These are phyloP conservation scores for Crenuchus spilurus DNA, from an alignment of 2,797 vertebrate species.

Conservation along the genomic window DNA sequence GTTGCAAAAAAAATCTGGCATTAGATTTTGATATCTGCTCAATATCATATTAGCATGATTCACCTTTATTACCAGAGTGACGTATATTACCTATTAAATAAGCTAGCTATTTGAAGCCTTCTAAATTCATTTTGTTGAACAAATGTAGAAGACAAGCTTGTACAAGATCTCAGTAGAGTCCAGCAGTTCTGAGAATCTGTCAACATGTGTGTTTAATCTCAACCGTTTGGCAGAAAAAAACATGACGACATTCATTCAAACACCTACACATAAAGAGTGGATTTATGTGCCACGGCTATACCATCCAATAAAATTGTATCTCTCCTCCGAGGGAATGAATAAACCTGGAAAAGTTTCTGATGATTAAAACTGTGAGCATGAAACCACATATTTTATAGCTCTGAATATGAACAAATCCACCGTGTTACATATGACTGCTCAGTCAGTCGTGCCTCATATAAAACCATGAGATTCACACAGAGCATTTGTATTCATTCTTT, in stretches of 20 bases:
- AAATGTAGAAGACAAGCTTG: background rate
- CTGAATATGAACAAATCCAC: background rate
- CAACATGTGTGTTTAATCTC: background rate
- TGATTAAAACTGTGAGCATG: background rate
- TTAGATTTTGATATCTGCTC: too few relatives aligned
- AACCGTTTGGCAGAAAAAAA: background rate
- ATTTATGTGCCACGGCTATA: background rate
- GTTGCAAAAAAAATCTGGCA: too few relatives aligned
- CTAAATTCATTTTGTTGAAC: too few relatives aligned
- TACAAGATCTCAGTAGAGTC: background rate
- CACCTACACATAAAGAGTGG: background rate
- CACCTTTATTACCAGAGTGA: too few relatives aligned
- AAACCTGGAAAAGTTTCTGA: background rate
- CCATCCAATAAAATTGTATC: background rate
- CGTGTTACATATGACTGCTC: too few relatives aligned
- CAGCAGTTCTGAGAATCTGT: background rate
- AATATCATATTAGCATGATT: too few relatives aligned
- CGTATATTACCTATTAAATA: too few relatives aligned
- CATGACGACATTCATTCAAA: conserved; percentile 2
- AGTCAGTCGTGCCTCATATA: too few relatives aligned
- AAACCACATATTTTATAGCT: background rate
- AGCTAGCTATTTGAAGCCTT: too few relatives aligned
- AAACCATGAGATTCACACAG: too few relatives aligned
- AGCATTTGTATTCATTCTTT: background rate
- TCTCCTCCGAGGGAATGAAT: background rate